Evolutionary conservation across 2,113 vertebrate genomes (phyloP).

Genomic region (Scolopax mira): DNA sequence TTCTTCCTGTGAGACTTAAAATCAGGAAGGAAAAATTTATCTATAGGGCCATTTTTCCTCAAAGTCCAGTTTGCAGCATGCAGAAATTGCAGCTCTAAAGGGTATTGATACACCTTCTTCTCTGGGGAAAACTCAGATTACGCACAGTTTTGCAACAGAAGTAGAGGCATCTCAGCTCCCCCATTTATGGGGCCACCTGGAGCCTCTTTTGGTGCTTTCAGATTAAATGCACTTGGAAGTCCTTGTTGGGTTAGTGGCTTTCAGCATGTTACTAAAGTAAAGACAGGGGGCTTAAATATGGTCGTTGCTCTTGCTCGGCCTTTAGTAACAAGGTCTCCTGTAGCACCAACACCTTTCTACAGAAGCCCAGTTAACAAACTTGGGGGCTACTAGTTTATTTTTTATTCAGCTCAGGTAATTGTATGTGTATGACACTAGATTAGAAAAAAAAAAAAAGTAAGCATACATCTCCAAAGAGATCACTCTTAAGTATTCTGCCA

Average conservation of each 20-base stretch:
- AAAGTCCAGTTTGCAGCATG: background rate
- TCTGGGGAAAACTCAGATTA: background rate
- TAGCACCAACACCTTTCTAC: background rate
- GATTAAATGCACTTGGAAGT: background rate
- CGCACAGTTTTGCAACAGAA: background rate
- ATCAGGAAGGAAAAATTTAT: background rate
- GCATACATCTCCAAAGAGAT: background rate
- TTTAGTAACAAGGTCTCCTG: background rate
- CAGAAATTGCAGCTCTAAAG: background rate
- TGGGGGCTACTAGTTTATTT: background rate
- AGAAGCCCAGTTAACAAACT: background rate
- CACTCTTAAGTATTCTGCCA: background rate
- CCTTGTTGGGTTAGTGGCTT: background rate
- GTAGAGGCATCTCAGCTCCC: background rate
- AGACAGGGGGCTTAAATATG: background rate
- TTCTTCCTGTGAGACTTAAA: background rate
- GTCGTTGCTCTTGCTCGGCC: background rate
- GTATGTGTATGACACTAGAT: background rate
- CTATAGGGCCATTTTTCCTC: background rate
- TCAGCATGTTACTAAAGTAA: background rate
- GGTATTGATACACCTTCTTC: background rate
- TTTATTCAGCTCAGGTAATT: background rate
- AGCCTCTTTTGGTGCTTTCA: background rate
- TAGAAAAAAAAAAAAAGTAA: background rate
- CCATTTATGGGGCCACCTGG: background rate